Conservation (phyloP, 2,888 invertebrate genomes). For the Sphaerophoria rueppellii region DNA sequence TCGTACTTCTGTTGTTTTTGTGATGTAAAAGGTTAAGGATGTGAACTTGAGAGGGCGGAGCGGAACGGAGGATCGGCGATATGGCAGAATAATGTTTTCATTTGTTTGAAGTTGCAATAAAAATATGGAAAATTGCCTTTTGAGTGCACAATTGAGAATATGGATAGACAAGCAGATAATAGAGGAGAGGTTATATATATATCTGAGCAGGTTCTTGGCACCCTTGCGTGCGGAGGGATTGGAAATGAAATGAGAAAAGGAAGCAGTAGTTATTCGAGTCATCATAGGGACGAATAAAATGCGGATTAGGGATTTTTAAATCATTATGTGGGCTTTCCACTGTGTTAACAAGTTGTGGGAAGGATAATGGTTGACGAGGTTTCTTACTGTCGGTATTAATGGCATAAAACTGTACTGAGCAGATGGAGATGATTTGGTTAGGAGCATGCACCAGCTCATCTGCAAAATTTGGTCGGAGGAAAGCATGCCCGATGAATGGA, state of each 20-base stretch:
- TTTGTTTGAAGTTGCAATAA: slow-evolving; percentile 73
- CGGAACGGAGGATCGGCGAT: neutral
- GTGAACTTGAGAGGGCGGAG: slow-evolving; percentile 18
- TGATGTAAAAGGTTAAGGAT: slow-evolving; percentile 45
- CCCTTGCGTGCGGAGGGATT: neutral
- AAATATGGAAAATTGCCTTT: slow-evolving; percentile 74
- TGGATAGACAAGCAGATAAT: slow-evolving; percentile 67
- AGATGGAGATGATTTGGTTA: too few species aligned
- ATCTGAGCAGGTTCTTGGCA: neutral
- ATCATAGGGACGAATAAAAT: slow-evolving; percentile 61
- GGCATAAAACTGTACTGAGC: too few species aligned
- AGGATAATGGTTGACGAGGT: neutral
- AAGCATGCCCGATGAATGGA: too few species aligned
- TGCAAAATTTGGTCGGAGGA: too few species aligned
- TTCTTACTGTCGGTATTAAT: neutral
- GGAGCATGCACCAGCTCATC: too few species aligned
- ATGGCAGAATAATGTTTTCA: slow-evolving; percentile 71
- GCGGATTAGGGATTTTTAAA: slow-evolving; percentile 62
- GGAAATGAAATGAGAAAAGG: slow-evolving; percentile 33
- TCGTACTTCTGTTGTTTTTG: neutral
- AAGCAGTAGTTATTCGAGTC: slow-evolving; percentile 27
- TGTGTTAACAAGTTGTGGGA: slow-evolving; percentile 2
- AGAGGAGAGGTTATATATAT: slow-evolving; percentile 21
- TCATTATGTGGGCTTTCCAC: slow-evolving; percentile 32
- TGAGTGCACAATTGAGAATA: slow-evolving; percentile 69